Conservation (phyloP, 2,797 vertebrate species). For the Phaenicophaeus curvirostris region DNA sequence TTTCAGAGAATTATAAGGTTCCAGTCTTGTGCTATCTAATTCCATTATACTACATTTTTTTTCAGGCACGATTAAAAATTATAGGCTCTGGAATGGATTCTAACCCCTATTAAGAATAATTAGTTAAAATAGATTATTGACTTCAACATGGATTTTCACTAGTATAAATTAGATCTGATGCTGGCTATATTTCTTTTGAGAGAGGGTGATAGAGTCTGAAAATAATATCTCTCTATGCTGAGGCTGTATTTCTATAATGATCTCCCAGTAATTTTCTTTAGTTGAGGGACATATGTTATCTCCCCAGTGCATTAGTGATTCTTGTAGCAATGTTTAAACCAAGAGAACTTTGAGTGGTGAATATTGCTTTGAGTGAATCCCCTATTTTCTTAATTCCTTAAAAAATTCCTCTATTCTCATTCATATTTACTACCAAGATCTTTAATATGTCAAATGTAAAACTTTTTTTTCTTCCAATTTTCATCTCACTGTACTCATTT, state of each 20-base stretch:
- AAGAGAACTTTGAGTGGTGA: not conserved
- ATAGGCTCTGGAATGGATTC: not conserved
- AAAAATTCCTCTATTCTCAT: not conserved
- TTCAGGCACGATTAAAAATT: not conserved
- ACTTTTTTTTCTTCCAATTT: not conserved
- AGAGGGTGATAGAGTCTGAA: not conserved
- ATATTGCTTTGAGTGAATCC: not conserved
- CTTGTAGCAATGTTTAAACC: not conserved
- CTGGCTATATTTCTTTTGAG: slow-evolving; percentile 10
- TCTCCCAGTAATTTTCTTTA: slow-evolving; percentile 29
- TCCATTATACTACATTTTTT: not conserved
- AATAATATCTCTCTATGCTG: not conserved
- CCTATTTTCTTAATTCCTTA: not conserved
- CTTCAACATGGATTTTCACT: slow-evolving; percentile 1
- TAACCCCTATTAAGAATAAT: slow-evolving; percentile 3
- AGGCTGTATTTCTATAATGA: not conserved
- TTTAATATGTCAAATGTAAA: not conserved
- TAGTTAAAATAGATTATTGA: slow-evolving; percentile 23
- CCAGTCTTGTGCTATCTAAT: not conserved
- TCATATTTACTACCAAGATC: not conserved
- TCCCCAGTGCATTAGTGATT: not conserved
- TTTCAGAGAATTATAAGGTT: not conserved
- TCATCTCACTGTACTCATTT: not conserved
- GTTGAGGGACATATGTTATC: not conserved
- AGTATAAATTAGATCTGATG: not conserved